phyloP scores from a whole-genome alignment of 2,797 vertebrate genomes.

The Danio jaintianensis region DNA sequence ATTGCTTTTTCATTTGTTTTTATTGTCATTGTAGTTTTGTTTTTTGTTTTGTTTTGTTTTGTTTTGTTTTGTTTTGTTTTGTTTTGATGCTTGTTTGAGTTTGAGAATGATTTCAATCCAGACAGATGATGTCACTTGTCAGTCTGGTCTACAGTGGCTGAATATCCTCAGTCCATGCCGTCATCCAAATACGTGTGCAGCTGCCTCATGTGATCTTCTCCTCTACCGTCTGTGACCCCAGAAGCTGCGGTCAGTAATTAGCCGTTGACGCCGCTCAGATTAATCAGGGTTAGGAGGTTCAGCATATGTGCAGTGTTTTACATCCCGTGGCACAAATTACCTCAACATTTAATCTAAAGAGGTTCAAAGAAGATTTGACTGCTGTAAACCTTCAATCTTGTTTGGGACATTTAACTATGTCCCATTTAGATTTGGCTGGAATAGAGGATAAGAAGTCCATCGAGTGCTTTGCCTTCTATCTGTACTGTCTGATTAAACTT shows the following conservation, averaged over 20 bases:
- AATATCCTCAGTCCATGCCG: conserved; percentile 15
- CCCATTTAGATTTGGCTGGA: background rate
- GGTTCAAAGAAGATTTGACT: conserved; percentile 52
- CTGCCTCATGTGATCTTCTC: conserved; percentile 32
- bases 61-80: too few relatives aligned
- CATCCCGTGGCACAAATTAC: conserved; percentile 2
- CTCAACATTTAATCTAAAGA: conserved; percentile 23
- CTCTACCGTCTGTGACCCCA: conserved; percentile 53
- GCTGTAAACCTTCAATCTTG: conserved; percentile 69
- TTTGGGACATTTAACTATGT: conserved; percentile 65
- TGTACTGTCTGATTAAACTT: background rate
- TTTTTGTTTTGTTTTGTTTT: background rate
- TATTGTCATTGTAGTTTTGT: too few relatives aligned
- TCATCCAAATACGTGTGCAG: conserved; percentile 37
- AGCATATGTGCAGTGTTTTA: background rate
- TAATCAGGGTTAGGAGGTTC: conserved; percentile 43
- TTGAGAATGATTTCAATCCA: background rate
- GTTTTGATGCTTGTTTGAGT: background rate
- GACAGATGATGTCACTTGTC: conserved; percentile 6
- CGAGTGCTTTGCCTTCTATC: background rate
- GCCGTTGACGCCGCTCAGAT: conserved; percentile 13
- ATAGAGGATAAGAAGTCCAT: background rate
- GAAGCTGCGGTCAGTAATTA: conserved; percentile 37
- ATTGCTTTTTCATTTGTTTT: too few relatives aligned
- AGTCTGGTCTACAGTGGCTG: background rate